A percentile compares a stretch with the other conserved stretches of the same genome.
These are phyloP conservation scores for Drosophila miranda DNA, from an alignment of 1,140 invertebrate species.

Conservation along the genomic window DNA sequence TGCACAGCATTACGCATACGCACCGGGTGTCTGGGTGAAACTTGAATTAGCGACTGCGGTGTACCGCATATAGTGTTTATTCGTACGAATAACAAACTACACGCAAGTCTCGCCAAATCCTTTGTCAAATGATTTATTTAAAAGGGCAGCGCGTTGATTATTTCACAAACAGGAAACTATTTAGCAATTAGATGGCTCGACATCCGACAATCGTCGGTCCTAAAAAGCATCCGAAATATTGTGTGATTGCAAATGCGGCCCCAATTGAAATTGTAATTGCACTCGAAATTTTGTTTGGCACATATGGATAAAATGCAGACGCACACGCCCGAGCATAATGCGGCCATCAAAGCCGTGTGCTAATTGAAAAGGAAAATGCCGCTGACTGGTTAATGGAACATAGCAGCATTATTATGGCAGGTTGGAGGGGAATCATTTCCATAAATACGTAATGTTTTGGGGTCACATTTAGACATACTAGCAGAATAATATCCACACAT, in stretches of 20 bases:
- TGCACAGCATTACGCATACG: slow-evolving; percentile 47
- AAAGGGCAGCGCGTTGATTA: slow-evolving; percentile 58
- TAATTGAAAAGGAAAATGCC: slow-evolving; percentile 41
- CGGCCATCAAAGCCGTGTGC: slow-evolving; percentile 33
- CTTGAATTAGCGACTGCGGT: slow-evolving; percentile 59
- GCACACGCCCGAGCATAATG: slow-evolving; percentile 23
- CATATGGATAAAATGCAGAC: slow-evolving; percentile 19
- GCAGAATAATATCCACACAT: too few relatives aligned
- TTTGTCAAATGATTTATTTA: slow-evolving; percentile 51
- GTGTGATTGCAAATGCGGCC: slow-evolving; percentile 39
- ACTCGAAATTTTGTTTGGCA: slow-evolving; percentile 22
- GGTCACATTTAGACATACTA: neutral
- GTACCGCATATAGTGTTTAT: slow-evolving; percentile 50
- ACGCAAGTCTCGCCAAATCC: neutral
- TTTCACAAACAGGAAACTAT: slow-evolving; percentile 48
- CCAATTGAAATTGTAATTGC: slow-evolving; percentile 38
- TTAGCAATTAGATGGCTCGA: slow-evolving; percentile 53
- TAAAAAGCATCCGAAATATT: too few relatives aligned
- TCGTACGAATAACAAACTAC: slow-evolving; percentile 44
- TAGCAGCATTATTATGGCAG: too few relatives aligned
- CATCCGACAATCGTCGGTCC: slow-evolving; percentile 1
- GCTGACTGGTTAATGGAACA: neutral
- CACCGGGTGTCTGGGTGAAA: slow-evolving; percentile 22
- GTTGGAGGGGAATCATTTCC: neutral
- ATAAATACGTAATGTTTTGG: neutral